Evolutionary conservation across 92 coral and sea anemone species (phyloP), one percentile per base, ranked within the genome.

Genomic region (Actinostola sp.): DNA sequence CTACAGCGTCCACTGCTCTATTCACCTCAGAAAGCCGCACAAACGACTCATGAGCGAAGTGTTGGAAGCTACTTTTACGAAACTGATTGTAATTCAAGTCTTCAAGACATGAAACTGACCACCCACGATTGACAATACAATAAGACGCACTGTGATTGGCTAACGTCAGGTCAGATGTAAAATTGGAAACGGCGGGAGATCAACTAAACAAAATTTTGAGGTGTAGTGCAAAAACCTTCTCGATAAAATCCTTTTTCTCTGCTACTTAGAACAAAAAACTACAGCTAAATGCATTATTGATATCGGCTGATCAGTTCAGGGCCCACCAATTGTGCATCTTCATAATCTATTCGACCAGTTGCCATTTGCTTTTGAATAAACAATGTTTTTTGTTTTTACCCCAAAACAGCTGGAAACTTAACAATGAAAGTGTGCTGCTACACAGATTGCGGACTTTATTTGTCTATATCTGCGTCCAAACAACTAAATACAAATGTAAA

Each of bases 51-150:
- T 71, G 52, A n/a, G n/a, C n/a, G n/a, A n/a, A n/a, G n/a, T n/a
- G n/a, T n/a, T n/a, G 74, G 74, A 68, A 68, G 33, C 61, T 51
- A 30, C 61, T 19, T 44, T 79, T 69, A 55, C 61, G 70, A 70
- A 64, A 13, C 71, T 75, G 86, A 69, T 70, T 86, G 90, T 72
- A 86, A 85, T 79, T 68, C 82, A 79, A 85, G 81, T 79, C 86
- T 69, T 71, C 77, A 34, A 79, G 90, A 79, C 90, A 80, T 70
- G 90, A 79, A 86, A 85, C 86, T 86, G 90, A 86, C 90, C 90
- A 86, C 90, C 90, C 90, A 86, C 90, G 86, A 86, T 59, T 73
- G 81, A 44, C 78, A 84, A 72, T 39, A 64, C 82, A 80, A 74
- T 78, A 80, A 80, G 73, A 53, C 68, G 82, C 69, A 19, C 56